A percentile compares a stretch with the other conserved stretches of the same genome.
These are phyloP conservation scores for Octonoba sinensis DNA, from an alignment of 2,888 invertebrate species.

Conservation along the genomic window DNA sequence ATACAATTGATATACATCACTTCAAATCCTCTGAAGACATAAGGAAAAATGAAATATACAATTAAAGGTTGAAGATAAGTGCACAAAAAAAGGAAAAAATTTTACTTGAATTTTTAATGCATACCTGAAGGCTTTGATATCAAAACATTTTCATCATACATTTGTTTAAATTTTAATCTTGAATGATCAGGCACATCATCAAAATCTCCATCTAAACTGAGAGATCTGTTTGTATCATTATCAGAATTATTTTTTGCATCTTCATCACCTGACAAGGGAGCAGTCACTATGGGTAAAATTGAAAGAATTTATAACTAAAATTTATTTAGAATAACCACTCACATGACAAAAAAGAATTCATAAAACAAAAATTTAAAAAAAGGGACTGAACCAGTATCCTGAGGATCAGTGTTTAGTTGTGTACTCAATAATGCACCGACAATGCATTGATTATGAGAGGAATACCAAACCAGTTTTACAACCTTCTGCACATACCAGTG, in stretches of 20 bases:
- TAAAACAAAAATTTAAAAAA: no score
- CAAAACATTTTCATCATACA: neutral
- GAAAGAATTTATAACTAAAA: neutral
- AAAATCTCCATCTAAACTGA: slow-evolving; percentile 62
- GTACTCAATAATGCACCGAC: no score
- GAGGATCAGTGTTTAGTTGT: no score
- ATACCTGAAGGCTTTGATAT: neutral
- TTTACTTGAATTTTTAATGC: neutral
- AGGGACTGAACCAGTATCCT: no score
- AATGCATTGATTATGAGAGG: no score
- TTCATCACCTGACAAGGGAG: slow-evolving; percentile 25
- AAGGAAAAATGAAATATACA: neutral
- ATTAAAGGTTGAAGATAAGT: neutral
- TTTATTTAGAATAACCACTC: neutral
- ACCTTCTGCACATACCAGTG: no score
- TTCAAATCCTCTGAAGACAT: neutral
- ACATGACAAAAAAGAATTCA: no score
- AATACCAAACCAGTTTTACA: no score
- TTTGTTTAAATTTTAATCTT: neutral
- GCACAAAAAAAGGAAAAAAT: neutral
- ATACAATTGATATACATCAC: no score
- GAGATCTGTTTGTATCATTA: slow-evolving; percentile 13
- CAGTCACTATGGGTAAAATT: slow-evolving; percentile 21
- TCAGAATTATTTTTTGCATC: slow-evolving; percentile 23
- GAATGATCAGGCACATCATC: slow-evolving; percentile 69